phyloP scores from a whole-genome alignment of 2,113 vertebrate genomes.

The Budorcas taxicolor region DNA sequence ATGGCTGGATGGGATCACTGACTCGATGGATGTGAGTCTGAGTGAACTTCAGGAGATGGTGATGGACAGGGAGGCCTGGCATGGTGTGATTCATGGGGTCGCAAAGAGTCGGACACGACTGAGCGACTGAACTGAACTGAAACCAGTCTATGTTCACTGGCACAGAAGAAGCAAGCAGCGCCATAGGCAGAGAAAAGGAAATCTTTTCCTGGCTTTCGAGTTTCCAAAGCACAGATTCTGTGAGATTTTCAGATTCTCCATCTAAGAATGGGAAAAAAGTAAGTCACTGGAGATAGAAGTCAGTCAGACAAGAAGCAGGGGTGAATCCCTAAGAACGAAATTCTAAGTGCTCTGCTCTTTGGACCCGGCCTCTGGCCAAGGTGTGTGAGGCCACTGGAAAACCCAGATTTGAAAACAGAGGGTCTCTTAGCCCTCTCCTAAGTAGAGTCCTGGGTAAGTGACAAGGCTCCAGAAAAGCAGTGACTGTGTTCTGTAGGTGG shows the following conservation, averaged over 20 bases:
- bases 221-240: conserved; percentile 7
- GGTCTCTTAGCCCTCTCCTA: background rate
- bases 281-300: background rate
- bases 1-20: no score
- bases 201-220: background rate
- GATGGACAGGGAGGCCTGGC: no score
- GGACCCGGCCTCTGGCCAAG: no score
- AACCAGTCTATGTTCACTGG: background rate
- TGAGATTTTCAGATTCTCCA: background rate
- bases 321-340: background rate
- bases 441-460: background rate
- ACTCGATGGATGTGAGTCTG: no score
- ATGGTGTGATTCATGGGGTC: no score
- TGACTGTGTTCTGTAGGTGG: background rate
- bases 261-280: background rate
- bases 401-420: background rate
- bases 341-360: background rate
- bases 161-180: background rate
- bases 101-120: no score
- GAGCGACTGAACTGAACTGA: no score
- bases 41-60: no score
- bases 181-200: background rate
- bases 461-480: background rate
- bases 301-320: background rate
- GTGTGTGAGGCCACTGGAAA: background rate